Evolutionary conservation across 2,797 vertebrate genomes (phyloP).

Genomic region (Poeciliopsis paucimaculata): DNA sequence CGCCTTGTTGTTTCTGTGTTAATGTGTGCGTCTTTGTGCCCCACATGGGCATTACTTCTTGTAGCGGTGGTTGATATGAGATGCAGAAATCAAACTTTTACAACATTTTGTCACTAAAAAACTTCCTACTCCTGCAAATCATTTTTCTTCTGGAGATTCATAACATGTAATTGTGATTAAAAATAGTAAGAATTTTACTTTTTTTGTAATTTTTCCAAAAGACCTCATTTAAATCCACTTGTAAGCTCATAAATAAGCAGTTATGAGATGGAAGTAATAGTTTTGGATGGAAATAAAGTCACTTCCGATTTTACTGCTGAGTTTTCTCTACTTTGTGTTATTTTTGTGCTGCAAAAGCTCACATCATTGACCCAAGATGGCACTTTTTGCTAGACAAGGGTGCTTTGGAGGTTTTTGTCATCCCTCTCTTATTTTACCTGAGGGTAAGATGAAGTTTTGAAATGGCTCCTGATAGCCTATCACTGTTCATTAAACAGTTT

Average conservation of each 20-base stretch:
- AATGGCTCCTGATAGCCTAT: background rate
- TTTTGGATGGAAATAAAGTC: too few species aligned
- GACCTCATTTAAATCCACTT: background rate
- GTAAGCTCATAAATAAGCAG: background rate
- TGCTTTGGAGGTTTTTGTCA: background rate
- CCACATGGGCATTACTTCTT: constrained; percentile 18
- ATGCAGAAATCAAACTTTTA: background rate
- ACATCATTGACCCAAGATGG: background rate
- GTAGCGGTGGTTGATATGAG: background rate
- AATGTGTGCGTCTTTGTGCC: background rate
- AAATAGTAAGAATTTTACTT: background rate
- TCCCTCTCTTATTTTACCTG: background rate
- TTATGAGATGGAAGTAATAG: background rate
- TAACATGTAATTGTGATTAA: background rate
- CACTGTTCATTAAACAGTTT: background rate
- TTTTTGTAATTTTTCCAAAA: background rate
- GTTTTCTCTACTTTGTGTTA: background rate
- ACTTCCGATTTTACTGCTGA: background rate
- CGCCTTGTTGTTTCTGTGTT: background rate
- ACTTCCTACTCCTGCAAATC: background rate
- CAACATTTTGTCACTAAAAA: background rate
- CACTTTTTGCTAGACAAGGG: background rate
- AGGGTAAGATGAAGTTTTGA: background rate
- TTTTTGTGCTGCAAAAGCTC: background rate
- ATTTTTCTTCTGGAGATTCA: background rate